These are phyloP conservation scores for Diplosoma virens DNA, from an alignment of 23 tunicate species.

Conservation along the genomic window DNA sequence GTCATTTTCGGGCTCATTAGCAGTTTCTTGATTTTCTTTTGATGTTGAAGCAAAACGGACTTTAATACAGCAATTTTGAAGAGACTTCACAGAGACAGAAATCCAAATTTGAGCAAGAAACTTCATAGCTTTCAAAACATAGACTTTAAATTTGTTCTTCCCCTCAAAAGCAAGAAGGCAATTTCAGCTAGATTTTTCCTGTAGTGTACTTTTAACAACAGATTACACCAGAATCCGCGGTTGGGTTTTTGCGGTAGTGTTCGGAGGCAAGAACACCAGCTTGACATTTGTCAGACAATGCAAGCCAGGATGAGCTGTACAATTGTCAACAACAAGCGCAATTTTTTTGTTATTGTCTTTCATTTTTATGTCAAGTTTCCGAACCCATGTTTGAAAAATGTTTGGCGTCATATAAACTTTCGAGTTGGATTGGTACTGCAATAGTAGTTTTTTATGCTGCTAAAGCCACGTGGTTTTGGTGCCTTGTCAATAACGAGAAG, in stretches of 20 bases:
- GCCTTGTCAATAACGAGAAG: background rate
- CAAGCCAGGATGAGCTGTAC: background rate
- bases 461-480: background rate
- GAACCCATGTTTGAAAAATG: background rate
- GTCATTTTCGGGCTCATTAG: background rate
- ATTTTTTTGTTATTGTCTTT: slow-evolving; percentile 4
- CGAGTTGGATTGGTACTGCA: background rate
- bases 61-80: background rate
- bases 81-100: background rate
- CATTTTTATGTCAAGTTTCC: background rate
- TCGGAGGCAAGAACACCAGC: slow-evolving; percentile 19
- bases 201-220: slow-evolving; percentile 10
- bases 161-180: background rate
- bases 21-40: background rate
- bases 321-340: slow-evolving; percentile 1
- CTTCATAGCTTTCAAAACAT: background rate
- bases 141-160: background rate
- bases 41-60: background rate
- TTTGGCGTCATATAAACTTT: background rate
- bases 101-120: background rate
- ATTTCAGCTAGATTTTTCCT: slow-evolving; percentile 4
- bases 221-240: background rate
- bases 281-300: background rate
- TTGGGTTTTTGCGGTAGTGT: slow-evolving; percentile 16
- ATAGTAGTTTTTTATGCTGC: background rate